Base-by-base conservation (phyloP, 2,888 invertebrate species). In the Alentia gelatinosa region DNA sequence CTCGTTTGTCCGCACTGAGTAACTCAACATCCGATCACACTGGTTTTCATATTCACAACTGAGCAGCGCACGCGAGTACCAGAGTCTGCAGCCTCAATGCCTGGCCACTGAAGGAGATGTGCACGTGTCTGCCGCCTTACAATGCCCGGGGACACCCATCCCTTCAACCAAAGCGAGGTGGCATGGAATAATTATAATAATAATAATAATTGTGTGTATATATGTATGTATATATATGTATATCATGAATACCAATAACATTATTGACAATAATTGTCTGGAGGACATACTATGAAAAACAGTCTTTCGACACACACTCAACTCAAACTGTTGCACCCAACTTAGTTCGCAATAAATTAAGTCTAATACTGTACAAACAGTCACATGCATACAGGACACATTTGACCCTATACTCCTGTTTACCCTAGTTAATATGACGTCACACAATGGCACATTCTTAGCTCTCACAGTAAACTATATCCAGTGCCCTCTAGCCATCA, bases 301-400 rank as follows among this genome's bases (percentile, higher is more conserved):
- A n/a, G n/a, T n/a, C n/a, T n/a, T n/a, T n/a, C n/a, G 15, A 37
- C 79, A 9, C 79, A 79, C 79, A 79, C 35, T 19, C 12, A 33
- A 79, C 37, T 79, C 79, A 3, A 39, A 35, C 86, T 86, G 86
- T 15, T 47, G 30, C 86, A 86, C 42, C 42, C 26, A 86, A 86
- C 86, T 86, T 86, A 86, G 42, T 30, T 86, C 40, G 12, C 86
- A 86, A 86, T 86, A 86, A 86, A 86, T 86, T 86, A 86, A 86
- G 86, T 86, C 86, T 30, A 79, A 86, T 47, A 40, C 86, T 86
- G 86, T 47, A 86, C 86, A 83, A 39, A 7, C 68, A 79, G 79
- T 79, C 39, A 19, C 79, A 35, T 39, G 39, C 39, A 79, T 35
- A 23, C 79, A 79, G 33, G 12, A 68, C 68, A 39, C 79, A 37